Base-by-base conservation (phyloP, 2,888 invertebrate genomes). In the Chrysodeixis includens region DNA sequence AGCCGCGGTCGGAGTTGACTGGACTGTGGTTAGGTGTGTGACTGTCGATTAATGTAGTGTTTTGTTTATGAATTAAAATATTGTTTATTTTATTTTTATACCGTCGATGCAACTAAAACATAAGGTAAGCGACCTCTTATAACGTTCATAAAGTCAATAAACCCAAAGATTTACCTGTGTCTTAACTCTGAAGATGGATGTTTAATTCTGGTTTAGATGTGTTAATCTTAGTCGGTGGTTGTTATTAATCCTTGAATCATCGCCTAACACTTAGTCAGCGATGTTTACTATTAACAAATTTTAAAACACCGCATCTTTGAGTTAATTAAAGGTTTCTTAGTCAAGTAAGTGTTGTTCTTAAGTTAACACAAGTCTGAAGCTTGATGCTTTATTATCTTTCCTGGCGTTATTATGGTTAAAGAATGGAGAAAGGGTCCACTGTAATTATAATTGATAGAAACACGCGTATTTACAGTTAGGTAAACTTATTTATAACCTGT, bases 61-160 rank as follows among this genome's bases (percentile, higher is more conserved):
- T 88, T 87, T 88, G 86, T 90, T 90, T 88, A 88, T 88, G 77
- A 88, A 86, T 86, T 85, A 85, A 87, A 74, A 85, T 66, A 82
- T 78, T 76, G 65, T 78, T 80, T 76, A 69, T 71, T 78, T 82
- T 61, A 60, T 66, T 81, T 79, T 71, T 74, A 64, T 65, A 52
- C 65, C 68, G 66, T 68, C 69, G 69, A 71, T 79, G 78, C 66
- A 75, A 82, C 84, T 71, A 76, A 83, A 86, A 76, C 79, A 71
- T 75, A 76, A 84, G 88, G 91, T 91, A 82, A 88, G 90, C 82
- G 54, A 73, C 35, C 60, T 68, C 20, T 56, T 53, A 40, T 67
- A 53, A 40, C 54, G 62, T 56, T 66, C 56, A n/a, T 59, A 54
- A 40, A 66, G 62, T 71, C 56, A 69, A 59, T 52, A 67, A 68